phyloP scores from a whole-genome alignment of 2,888 invertebrate genomes.

The Blastobasis lacticolella region DNA sequence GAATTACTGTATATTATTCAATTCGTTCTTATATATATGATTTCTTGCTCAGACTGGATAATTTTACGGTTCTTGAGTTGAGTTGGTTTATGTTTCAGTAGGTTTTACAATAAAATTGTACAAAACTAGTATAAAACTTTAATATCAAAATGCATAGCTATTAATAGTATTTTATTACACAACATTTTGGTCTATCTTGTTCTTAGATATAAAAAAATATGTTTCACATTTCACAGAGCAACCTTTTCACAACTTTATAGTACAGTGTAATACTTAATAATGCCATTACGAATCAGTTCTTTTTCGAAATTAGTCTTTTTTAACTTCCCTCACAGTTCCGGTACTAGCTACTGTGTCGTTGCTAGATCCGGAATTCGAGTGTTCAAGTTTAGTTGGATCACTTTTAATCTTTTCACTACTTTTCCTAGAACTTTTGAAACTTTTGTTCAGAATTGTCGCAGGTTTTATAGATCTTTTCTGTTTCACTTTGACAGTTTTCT shows the following conservation, averaged over 20 bases:
- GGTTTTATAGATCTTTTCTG: conserved; percentile 46
- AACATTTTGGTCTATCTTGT: conserved; percentile 13
- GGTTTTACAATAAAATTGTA: no score
- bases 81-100: no score
- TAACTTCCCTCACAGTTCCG: conserved; percentile 59
- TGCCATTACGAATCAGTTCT: no score
- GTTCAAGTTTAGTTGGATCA: conserved; percentile 48
- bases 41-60: no score
- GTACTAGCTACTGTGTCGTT: conserved; percentile 71
- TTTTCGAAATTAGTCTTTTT: conserved; percentile 21
- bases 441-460: conserved; percentile 39
- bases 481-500: conserved; percentile 56
- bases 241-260: no score
- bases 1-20: no score
- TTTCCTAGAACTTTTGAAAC: conserved; percentile 32
- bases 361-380: conserved; percentile 75
- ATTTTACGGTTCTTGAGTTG: no score
- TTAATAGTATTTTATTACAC: background rate
- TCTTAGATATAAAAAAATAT: background rate
- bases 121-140: background rate
- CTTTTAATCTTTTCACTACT: conserved; percentile 30
- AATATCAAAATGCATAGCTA: background rate
- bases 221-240: no score
- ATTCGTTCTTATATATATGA: no score
- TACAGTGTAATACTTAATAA: no score